These are phyloP conservation scores for Lophotriccus pileatus DNA, from an alignment of 2,797 vertebrate species.

Conservation along the genomic window DNA sequence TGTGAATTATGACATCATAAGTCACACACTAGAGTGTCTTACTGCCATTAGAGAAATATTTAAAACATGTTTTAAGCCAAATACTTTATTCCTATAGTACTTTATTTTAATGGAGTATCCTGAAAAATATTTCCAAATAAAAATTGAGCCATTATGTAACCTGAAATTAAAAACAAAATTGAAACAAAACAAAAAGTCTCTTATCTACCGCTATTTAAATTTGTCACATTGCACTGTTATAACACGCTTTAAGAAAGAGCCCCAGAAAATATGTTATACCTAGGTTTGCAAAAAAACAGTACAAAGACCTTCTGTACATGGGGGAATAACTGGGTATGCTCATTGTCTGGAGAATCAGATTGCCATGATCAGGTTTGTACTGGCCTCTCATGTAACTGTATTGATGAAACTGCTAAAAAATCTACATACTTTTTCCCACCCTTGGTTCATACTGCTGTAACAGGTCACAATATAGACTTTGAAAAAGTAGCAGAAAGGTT, in stretches of 20 bases:
- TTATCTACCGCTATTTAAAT: not conserved
- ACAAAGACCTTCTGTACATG: not conserved
- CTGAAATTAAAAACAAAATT: not conserved
- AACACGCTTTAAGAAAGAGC: not conserved
- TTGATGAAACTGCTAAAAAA: not conserved
- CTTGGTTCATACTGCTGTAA: not conserved
- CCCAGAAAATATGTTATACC: not conserved
- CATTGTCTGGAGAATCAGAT: not conserved
- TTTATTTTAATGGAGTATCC: not conserved
- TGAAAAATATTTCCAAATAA: not conserved
- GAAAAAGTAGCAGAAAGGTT: not conserved
- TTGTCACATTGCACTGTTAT: not conserved
- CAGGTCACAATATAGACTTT: not conserved
- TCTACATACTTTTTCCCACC: not conserved
- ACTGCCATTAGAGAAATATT: slow-evolving; percentile 49
- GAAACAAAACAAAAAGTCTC: not conserved
- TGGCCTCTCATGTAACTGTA: not conserved
- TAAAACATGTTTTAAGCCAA: slow-evolving; percentile 37
- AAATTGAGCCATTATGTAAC: not conserved
- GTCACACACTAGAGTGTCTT: slow-evolving; percentile 48
- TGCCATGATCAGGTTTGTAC: not conserved
- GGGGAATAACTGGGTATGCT: not conserved
- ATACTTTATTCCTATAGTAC: not conserved
- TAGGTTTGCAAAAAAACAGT: not conserved
- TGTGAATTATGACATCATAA: slow-evolving; percentile 63